A percentile compares a stretch with the other conserved stretches of the same genome.
phyloP scores from a whole-genome alignment of 2,888 invertebrate species.

The Diploptera punctata region DNA sequence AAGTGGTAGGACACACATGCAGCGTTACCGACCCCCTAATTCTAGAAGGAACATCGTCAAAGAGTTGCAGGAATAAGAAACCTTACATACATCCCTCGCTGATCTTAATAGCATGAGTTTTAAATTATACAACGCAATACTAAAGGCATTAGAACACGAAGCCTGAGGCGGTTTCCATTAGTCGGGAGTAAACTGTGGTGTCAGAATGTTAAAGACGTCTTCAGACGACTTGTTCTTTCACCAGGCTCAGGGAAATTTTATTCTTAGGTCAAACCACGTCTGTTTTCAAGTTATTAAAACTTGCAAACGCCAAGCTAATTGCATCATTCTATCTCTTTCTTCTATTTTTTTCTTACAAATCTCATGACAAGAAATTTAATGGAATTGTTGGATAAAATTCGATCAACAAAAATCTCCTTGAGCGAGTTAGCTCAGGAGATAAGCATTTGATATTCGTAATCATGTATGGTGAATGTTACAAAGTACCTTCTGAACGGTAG shows the following conservation, averaged over 20 bases:
- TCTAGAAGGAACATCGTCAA: not conserved
- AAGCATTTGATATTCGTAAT: too few species aligned
- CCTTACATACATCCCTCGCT: not conserved
- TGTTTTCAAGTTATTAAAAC: too few species aligned
- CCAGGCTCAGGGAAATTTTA: too few species aligned
- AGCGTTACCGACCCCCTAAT: not conserved
- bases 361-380: too few species aligned
- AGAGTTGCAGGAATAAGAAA: not conserved
- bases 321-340: too few species aligned
- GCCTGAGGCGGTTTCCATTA: conserved; percentile 4
- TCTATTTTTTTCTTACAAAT: too few species aligned
- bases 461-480: too few species aligned
- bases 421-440: too few species aligned
- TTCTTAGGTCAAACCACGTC: not conserved
- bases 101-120: conserved; percentile 5
- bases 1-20: conserved; percentile 29
- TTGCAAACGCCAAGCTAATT: too few species aligned
- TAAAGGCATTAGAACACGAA: not conserved
- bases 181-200: not conserved
- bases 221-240: not conserved
- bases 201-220: not conserved
- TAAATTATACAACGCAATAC: conserved; percentile 7
- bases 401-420: too few species aligned
- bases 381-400: too few species aligned
- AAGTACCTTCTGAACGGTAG: too few species aligned